Conservation (phyloP, 1,140 invertebrate species). For the Solenopsis fugax region DNA sequence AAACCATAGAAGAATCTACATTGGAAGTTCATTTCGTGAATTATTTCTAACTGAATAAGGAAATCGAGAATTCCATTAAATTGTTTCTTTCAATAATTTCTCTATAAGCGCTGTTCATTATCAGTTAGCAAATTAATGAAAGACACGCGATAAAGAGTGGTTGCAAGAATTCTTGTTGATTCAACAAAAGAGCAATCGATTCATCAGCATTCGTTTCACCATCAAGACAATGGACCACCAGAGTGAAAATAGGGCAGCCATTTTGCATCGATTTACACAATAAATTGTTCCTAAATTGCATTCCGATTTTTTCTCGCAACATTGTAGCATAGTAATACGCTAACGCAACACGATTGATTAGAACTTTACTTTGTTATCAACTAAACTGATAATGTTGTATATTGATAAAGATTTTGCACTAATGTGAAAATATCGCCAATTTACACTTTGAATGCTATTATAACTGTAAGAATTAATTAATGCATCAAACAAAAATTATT, state of each 20-base stretch:
- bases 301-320: constrained; percentile 26
- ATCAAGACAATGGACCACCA: constrained; percentile 55
- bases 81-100: constrained; percentile 9
- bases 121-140: constrained; percentile 44
- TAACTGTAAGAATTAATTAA: constrained; percentile 1
- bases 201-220: constrained; percentile 22
- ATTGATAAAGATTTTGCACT: not conserved
- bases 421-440: not conserved
- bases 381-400: not conserved
- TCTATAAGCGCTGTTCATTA: not conserved
- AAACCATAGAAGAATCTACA: constrained; percentile 31
- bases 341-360: constrained; percentile 28
- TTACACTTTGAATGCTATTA: not conserved
- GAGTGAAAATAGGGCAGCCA: constrained; percentile 15
- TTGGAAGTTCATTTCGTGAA: constrained; percentile 7
- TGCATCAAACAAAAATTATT: not conserved
- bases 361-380: not conserved
- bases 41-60: not conserved
- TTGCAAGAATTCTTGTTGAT: constrained; percentile 28
- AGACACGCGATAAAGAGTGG: not conserved
- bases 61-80: constrained; percentile 16
- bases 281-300: constrained; percentile 46
- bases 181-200: constrained; percentile 27
- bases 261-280: constrained; percentile 48
- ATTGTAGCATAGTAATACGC: constrained; percentile 9